Conservation (phyloP, 2,113 vertebrate species). For the Excalfactoria chinensis region DNA sequence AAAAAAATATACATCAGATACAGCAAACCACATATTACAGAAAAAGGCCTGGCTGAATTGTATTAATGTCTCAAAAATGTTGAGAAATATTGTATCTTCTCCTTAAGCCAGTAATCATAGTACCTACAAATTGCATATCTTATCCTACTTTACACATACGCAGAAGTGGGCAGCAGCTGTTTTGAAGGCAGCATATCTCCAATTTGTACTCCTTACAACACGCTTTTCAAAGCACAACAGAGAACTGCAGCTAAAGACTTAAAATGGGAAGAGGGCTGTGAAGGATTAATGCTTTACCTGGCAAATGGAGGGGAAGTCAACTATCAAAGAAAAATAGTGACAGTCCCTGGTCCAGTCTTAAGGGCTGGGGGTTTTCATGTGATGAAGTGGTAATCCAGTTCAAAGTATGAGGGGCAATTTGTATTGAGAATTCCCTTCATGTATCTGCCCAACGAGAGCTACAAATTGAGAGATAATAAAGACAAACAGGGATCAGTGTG, state of each 20-base stretch:
- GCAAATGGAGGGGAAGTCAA: conserved; percentile 62
- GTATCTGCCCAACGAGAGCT: not conserved
- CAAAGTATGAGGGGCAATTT: conserved; percentile 21
- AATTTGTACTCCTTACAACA: conserved; percentile 59
- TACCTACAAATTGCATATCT: conserved; percentile 68
- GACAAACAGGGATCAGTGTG: not conserved
- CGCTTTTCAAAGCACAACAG: conserved; percentile 42
- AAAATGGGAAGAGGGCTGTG: conserved; percentile 31
- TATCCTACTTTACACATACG: conserved; percentile 55
- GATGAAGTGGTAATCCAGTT: conserved; percentile 65
- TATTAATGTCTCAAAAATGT: conserved; percentile 63
- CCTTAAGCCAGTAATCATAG: conserved; percentile 66
- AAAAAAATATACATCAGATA: conserved; percentile 74
- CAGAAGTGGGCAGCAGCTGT: conserved; percentile 49
- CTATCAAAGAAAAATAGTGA: conserved; percentile 60
- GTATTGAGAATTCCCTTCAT: conserved; percentile 23
- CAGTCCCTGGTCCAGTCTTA: not conserved
- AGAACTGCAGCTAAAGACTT: conserved; percentile 36
- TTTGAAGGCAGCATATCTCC: conserved; percentile 51
- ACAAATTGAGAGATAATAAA: conserved; percentile 22
- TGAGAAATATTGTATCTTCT: conserved; percentile 58
- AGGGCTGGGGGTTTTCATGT: conserved; percentile 49
- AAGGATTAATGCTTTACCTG: conserved; percentile 61
- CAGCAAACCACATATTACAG: conserved; percentile 49
- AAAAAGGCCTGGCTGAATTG: conserved; percentile 63